Conservation (phyloP, 1,140 invertebrate species). For the Vollenhovia emeryi region DNA sequence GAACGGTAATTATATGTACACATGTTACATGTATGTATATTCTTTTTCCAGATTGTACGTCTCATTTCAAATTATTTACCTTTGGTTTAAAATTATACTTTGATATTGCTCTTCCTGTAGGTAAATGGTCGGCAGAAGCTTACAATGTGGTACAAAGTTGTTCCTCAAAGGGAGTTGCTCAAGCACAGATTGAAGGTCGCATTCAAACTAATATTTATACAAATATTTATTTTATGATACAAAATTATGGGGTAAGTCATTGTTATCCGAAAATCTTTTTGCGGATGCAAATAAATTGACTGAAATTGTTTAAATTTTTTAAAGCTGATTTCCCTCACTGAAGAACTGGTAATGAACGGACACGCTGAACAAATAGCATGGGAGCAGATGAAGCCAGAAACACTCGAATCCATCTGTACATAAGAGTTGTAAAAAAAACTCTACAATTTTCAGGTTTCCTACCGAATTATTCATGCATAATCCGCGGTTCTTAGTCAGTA, state of each 20-base stretch:
- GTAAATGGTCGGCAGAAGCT: slow-evolving; percentile 91
- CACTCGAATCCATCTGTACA: slow-evolving; percentile 58
- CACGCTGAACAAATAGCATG: slow-evolving; percentile 71
- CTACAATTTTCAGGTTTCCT: slow-evolving; percentile 35
- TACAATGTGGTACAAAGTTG: slow-evolving; percentile 80
- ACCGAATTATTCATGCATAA: slow-evolving; percentile 15
- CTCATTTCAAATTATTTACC: neutral
- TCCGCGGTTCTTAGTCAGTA: slow-evolving; percentile 33
- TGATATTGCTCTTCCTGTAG: slow-evolving; percentile 55
- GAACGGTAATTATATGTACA: slow-evolving; percentile 87
- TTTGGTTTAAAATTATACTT: neutral
- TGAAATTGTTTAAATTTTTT: neutral
- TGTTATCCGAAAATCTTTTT: neutral
- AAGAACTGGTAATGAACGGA: slow-evolving; percentile 80
- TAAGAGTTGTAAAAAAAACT: slow-evolving; percentile 24
- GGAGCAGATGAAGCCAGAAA: slow-evolving; percentile 16
- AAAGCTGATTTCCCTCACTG: slow-evolving; percentile 81
- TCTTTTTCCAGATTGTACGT: neutral
- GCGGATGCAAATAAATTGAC: neutral
- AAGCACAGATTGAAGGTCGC: slow-evolving; percentile 94
- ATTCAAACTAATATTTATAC: slow-evolving; percentile 85
- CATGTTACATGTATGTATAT: neutral
- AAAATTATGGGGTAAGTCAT: slow-evolving; percentile 79
- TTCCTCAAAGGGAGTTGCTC: slow-evolving; percentile 87
- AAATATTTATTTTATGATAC: slow-evolving; percentile 80